Evolutionary conservation across 2,113 vertebrate species (phyloP), one percentile per base, ranked within the genome.

Genomic region (Lycaon pictus): DNA sequence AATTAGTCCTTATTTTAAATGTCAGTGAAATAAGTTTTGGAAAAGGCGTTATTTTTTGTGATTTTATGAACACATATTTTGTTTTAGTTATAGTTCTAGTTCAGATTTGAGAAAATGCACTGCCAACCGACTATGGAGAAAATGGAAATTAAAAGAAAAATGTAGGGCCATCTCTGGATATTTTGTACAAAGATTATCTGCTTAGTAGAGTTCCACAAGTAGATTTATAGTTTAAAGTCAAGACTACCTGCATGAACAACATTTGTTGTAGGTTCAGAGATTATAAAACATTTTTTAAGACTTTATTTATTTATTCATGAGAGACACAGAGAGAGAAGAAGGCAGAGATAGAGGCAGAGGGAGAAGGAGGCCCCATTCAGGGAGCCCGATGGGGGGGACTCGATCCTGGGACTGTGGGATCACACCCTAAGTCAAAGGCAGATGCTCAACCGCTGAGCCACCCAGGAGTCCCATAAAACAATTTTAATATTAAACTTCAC

Each of bases 81-180:
- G 4, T 86, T 88, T 97, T 53, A 67, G 11, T 35, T 58, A 71
- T 35, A 67, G 56, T 93, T 96, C 37, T n/a, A 67, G 56, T 93
- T 96, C 37, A 0, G 0, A 9, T 84, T 97, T 97, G 93, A 71
- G 29, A 77, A 56, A 89, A 13, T 71, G 81, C 20, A 27, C n/a
- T 67, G 3, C 3, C n/a, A 35, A 35, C 19, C 35, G 4, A 22
- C 29, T 60, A 20, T 96, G 22, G 15, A 95, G 11, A 37, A 96
- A 85, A 97, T 51, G 94, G 62, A 98, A 97, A 79, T 94, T 16
- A 97, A 98, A 97, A 95, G 84, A 96, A 95, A 71, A 90, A 55
- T 62, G 0, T 25, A 22, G 2, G 6, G 7, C 53, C 37, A 35
- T 82, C 22, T 67, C 27, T 71, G 32, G 16, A 22, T 58, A 55